These are phyloP conservation scores for Gobionotothen gibberifrons DNA, from an alignment of 2,797 vertebrate species.

Conservation along the genomic window DNA sequence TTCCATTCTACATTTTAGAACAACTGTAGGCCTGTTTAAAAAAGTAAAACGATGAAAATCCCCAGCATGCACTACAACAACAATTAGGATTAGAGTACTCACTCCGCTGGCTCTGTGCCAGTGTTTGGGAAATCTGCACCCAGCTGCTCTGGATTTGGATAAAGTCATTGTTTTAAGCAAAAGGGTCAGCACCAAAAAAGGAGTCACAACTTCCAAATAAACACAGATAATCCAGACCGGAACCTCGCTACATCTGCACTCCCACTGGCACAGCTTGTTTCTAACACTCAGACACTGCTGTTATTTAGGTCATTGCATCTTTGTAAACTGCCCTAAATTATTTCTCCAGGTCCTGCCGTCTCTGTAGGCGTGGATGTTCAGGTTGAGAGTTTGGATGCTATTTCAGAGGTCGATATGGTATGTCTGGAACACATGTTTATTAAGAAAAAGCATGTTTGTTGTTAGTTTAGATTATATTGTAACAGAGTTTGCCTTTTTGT, in stretches of 20 bases:
- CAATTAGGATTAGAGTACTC: constrained; percentile 36
- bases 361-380: constrained; percentile 95
- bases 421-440: constrained; percentile 12
- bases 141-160: constrained; percentile 49
- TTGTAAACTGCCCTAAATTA: background rate
- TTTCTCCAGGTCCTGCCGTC: constrained; percentile 88
- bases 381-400: constrained; percentile 94
- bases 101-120: constrained; percentile 7
- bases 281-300: background rate
- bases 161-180: constrained; percentile 40
- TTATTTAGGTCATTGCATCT: background rate
- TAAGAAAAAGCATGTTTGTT: background rate
- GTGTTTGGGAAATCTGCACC: constrained; percentile 20
- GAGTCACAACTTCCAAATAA: constrained; percentile 39
- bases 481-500: constrained; percentile 16
- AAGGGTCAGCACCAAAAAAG: constrained; percentile 34
- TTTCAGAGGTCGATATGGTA: constrained; percentile 97
- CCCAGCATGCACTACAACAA: constrained; percentile 5
- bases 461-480: background rate
- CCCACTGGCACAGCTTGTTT: background rate
- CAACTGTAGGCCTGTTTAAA: background rate
- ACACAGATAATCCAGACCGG: constrained; percentile 38
- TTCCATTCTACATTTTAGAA: background rate
- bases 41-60: background rate
- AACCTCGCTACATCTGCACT: constrained; percentile 14